Evolutionary conservation across 2,113 vertebrate genomes (phyloP).

Genomic region (Pollimyrus isidori): DNA sequence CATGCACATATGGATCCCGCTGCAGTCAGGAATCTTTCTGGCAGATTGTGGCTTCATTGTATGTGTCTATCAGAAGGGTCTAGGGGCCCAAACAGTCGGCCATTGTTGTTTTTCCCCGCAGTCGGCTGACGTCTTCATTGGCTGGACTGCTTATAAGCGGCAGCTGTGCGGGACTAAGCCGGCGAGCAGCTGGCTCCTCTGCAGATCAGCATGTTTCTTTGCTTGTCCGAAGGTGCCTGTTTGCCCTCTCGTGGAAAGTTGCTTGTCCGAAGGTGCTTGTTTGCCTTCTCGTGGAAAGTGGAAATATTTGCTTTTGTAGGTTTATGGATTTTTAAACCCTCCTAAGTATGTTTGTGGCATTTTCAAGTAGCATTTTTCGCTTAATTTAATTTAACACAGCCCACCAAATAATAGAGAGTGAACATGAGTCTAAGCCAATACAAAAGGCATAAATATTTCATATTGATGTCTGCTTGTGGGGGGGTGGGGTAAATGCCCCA

Average conservation of each 20-base stretch:
- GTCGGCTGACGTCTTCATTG: background rate
- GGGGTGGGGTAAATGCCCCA: background rate
- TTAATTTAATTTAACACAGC: background rate
- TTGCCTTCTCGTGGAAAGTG: background rate
- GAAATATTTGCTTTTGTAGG: background rate
- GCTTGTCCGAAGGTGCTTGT: background rate
- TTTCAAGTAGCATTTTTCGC: background rate
- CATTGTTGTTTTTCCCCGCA: background rate
- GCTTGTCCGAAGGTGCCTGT: background rate
- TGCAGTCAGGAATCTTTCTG: background rate
- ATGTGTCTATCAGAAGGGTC: background rate
- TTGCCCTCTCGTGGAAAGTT: background rate
- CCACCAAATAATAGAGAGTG: background rate
- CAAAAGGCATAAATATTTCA: background rate
- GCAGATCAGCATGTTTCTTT: background rate
- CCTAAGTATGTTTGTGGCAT: background rate
- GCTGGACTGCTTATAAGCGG: background rate
- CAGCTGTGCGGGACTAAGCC: background rate
- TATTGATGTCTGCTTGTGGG: background rate
- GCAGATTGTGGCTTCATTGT: background rate
- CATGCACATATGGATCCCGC: background rate
- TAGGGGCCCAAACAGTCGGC: background rate
- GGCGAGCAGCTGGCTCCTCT: background rate
- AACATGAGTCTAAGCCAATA: background rate
- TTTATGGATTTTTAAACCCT: background rate